Evolutionary conservation across 2,113 vertebrate genomes (phyloP).

Genomic region (Coracopsis vasa): DNA sequence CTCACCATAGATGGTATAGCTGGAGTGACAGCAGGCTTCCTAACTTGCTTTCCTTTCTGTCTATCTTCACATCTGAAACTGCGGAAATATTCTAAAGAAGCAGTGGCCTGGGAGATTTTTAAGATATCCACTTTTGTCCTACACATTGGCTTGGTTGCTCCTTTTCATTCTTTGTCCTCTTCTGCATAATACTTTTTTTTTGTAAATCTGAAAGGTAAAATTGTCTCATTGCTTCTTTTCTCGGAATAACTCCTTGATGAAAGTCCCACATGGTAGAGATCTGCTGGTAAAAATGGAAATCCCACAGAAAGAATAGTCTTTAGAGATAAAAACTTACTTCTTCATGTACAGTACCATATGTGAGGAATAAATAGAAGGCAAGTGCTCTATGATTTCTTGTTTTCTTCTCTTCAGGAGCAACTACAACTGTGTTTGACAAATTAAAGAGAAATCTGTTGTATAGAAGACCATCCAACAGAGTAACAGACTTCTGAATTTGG

Average conservation of each 20-base stretch:
- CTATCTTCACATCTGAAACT: not conserved
- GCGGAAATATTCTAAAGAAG: not conserved
- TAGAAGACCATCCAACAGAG: not conserved
- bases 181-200: not conserved
- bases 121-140: not conserved
- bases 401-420: slow-evolving; percentile 7
- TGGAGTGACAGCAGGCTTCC: not conserved
- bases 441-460: not conserved
- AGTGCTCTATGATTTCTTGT: not conserved
- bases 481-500: not conserved
- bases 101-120: not conserved
- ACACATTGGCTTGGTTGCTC: not conserved
- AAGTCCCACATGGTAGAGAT: not conserved
- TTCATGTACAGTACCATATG: not conserved
- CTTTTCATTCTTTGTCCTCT: not conserved
- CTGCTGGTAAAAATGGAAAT: not conserved
- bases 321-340: not conserved
- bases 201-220: not conserved
- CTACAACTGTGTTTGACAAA: not conserved
- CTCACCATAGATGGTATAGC: not conserved
- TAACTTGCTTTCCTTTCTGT: not conserved
- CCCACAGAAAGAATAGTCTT: not conserved
- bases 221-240: not conserved
- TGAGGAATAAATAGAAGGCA: not conserved
- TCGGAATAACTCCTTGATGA: not conserved